Evolutionary conservation across 2,113 vertebrate species (phyloP).

Genomic region (Polyodon spathula): DNA sequence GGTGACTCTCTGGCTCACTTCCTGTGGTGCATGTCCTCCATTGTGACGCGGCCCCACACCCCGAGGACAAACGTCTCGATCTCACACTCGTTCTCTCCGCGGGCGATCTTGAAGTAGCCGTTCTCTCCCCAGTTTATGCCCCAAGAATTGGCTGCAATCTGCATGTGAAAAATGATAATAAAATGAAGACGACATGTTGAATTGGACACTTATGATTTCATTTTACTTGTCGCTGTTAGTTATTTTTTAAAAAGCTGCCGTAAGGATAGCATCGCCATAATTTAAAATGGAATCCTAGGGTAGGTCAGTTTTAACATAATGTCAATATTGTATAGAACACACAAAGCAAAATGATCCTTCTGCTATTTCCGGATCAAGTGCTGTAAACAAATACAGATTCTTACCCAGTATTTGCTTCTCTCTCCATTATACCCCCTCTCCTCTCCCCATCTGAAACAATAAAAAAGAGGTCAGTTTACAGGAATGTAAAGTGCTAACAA

Average conservation of each 20-base stretch:
- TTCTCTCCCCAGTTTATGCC: constrained; percentile 85
- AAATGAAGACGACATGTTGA: background rate
- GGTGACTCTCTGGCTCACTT: too few relatives aligned
- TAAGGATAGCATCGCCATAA: too few relatives aligned
- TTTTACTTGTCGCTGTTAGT: too few relatives aligned
- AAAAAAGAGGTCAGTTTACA: constrained; percentile 15
- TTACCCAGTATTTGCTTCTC: constrained; percentile 85
- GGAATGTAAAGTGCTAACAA: background rate
- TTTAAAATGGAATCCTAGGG: too few relatives aligned
- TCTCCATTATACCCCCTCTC: constrained; percentile 61
- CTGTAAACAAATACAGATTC: constrained; percentile 25
- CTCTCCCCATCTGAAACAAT: constrained; percentile 78
- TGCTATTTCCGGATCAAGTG: background rate
- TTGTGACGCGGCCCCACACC: constrained; percentile 83
- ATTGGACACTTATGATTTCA: background rate
- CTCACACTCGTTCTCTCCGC: constrained; percentile 86
- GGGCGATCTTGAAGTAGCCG: constrained; percentile 83
- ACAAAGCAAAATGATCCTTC: background rate
- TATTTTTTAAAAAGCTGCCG: too few relatives aligned
- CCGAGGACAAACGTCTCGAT: constrained; percentile 89
- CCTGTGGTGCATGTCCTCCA: constrained; percentile 79
- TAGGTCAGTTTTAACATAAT: too few relatives aligned
- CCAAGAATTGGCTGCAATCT: constrained; percentile 94
- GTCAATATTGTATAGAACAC: background rate
- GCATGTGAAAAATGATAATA: constrained; percentile 10